A percentile compares a stretch with the other conserved stretches of the same genome.
Evolutionary conservation across 1,140 invertebrate species (phyloP).

Genomic region (Latrodectus geometricus): DNA sequence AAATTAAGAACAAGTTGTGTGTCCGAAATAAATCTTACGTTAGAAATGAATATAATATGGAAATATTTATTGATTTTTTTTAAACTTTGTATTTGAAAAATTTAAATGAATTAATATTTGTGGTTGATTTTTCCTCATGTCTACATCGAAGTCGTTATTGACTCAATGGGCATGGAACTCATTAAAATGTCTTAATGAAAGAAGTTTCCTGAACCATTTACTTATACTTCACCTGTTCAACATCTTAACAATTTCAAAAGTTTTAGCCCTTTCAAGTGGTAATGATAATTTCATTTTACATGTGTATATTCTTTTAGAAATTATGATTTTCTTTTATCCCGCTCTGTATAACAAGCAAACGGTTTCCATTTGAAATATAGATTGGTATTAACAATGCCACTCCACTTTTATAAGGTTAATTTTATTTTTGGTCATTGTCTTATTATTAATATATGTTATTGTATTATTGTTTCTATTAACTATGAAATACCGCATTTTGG

Average conservation of each 20-base stretch:
- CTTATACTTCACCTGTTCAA: slow-evolving; percentile 25
- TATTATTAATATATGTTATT: no score
- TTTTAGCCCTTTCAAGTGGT: slow-evolving; percentile 51
- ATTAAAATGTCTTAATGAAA: slow-evolving; percentile 21
- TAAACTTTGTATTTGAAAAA: neutral
- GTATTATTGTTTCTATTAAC: no score
- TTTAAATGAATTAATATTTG: slow-evolving; percentile 18
- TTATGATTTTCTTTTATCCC: neutral
- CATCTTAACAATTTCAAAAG: slow-evolving; percentile 35
- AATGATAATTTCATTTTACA: slow-evolving; percentile 20
- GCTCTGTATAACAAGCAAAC: no score
- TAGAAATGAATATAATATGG: neutral
- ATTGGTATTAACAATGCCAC: no score
- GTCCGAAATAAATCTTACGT: neutral
- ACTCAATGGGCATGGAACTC: slow-evolving; percentile 59
- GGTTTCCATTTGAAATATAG: no score
- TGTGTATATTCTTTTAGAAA: neutral
- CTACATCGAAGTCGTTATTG: slow-evolving; percentile 44
- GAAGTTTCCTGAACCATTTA: slow-evolving; percentile 13
- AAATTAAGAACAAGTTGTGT: neutral
- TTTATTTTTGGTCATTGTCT: no score
- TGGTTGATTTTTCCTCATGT: slow-evolving; percentile 44
- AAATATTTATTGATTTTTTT: neutral
- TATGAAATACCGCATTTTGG: no score
- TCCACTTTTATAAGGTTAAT: no score